Percentiles rank a stretch among this genome's conserved stretches.
Conservation (phyloP, 2,797 vertebrate species). For the Hirundo rustica region DNA sequence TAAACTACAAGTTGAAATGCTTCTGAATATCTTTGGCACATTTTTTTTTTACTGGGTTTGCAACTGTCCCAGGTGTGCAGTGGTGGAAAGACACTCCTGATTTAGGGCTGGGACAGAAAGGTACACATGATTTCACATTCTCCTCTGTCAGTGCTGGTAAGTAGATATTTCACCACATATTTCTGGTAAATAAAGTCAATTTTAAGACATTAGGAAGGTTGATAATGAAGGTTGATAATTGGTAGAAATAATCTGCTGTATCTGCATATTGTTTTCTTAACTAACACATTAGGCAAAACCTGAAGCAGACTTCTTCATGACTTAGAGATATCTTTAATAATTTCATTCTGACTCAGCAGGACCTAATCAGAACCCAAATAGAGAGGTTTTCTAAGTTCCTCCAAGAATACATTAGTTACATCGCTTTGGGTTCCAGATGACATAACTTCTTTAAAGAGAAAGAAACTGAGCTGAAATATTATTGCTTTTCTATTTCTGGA, state of each 20-base stretch:
- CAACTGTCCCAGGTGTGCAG: background rate
- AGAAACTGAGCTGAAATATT: background rate
- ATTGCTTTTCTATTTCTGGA: slow-evolving; percentile 2
- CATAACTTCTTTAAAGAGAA: background rate
- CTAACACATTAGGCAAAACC: background rate
- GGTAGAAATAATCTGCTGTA: background rate
- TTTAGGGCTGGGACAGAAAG: background rate
- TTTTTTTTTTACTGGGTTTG: background rate
- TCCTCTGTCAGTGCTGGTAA: background rate
- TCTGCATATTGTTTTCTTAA: background rate
- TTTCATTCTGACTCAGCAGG: background rate
- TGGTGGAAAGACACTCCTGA: rapidly evolving
- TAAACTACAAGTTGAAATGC: background rate
- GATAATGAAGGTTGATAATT: background rate
- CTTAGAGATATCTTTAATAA: background rate
- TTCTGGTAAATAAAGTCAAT: background rate
- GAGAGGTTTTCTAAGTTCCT: background rate
- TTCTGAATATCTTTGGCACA: background rate
- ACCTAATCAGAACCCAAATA: background rate
- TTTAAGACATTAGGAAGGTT: background rate
- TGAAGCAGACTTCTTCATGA: background rate
- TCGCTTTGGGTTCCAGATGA: background rate
- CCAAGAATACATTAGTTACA: background rate
- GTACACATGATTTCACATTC: background rate
- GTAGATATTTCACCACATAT: background rate